Conservation (phyloP, 1,140 invertebrate genomes). For the Drosophila paulistorum region DNA sequence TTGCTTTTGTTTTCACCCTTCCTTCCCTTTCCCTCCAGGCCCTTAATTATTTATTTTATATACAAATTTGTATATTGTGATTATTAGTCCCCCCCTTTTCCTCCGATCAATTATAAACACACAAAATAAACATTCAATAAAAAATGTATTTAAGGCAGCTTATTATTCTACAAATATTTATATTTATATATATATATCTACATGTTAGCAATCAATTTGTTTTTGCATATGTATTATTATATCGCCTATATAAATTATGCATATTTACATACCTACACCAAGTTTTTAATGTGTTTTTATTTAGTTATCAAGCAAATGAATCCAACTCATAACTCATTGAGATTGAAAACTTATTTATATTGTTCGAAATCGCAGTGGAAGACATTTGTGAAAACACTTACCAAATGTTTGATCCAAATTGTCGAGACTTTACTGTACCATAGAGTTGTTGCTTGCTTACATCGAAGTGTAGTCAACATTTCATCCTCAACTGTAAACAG, state of each 20-base stretch:
- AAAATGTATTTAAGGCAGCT: constrained; percentile 56
- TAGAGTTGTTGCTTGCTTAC: background rate
- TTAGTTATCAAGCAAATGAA: background rate
- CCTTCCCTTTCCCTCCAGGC: constrained; percentile 1
- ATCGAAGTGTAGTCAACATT: background rate
- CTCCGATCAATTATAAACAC: constrained; percentile 6
- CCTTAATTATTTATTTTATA: constrained; percentile 68
- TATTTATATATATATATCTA: constrained; percentile 37
- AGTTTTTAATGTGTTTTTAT: constrained; percentile 24
- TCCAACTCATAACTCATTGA: too few relatives aligned
- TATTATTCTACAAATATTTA: constrained; percentile 51
- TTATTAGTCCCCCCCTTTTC: constrained; percentile 46
- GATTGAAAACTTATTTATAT: too few relatives aligned
- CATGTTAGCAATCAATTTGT: constrained; percentile 65
- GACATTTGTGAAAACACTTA: too few relatives aligned
- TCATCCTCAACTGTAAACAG: background rate
- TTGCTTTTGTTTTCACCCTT: constrained; percentile 58
- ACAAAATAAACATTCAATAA: constrained; percentile 57
- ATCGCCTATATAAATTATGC: constrained; percentile 61
- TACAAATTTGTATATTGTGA: constrained; percentile 58
- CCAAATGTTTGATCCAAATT: background rate
- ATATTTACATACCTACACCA: constrained; percentile 26
- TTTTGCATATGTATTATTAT: constrained; percentile 69
- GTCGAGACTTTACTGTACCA: background rate
- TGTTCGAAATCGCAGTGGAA: too few relatives aligned